Evolutionary conservation across 2,888 invertebrate genomes (phyloP), one percentile per base, ranked within the genome.

Genomic region (Phanerotoma sp.): DNA sequence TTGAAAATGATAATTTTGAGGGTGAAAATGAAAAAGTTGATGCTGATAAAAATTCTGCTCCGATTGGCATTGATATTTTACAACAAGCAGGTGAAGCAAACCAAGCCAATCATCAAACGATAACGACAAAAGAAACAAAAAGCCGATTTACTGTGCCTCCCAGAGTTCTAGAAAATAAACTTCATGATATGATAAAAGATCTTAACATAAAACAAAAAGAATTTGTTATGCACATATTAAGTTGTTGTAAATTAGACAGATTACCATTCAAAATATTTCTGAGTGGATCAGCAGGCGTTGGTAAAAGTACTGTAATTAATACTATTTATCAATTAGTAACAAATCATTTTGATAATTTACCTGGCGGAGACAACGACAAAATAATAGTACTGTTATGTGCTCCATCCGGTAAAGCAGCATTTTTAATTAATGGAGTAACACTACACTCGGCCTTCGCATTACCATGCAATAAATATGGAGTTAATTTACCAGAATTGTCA

Each of bases 281-380:
- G 10, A 57, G 54, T 56, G 68, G 66, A 9, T 61, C 63, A 33
- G 70, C 69, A 5, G 68, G 70, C 5, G 69, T 68, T 10, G 69
- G 70, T n/a, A n/a, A n/a, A n/a, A n/a, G n/a, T n/a, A n/a, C n/a
- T n/a, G n/a, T n/a, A n/a, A n/a, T n/a, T n/a, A n/a, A n/a, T n/a
- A n/a, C n/a, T n/a, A n/a, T n/a, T n/a, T n/a, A n/a, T n/a, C n/a
- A n/a, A n/a, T n/a, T n/a, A n/a, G n/a, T n/a, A n/a, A n/a, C n/a
- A n/a, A n/a, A n/a, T n/a, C n/a, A 55, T n/a, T 66, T 63, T 35
- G 41, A 58, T 42, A 44, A 41, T 42, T 15, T 22, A 45, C 52
- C 54, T 15, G 49, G 58, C 22, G 53, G 16, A 20, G 45, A 63
- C 61, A 61, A 54, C 25, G 57, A 65, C 56, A 55, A 59, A 42